Base-by-base conservation (phyloP, 1,140 invertebrate genomes). In the Drosophila oshimai region DNA sequence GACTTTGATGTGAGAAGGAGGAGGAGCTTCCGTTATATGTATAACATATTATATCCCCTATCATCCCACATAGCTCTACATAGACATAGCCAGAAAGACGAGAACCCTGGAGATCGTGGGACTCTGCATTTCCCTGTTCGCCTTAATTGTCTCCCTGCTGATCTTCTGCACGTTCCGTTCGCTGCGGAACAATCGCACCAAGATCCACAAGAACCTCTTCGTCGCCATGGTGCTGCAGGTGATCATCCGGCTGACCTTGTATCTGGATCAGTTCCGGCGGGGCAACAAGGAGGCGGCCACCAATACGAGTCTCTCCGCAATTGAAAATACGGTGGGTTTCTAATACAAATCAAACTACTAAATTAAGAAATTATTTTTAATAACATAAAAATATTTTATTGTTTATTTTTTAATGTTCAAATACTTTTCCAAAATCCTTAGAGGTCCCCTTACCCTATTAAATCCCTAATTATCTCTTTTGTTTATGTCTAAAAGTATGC, bases 121-220 rank as follows among this genome's bases (percentile, higher is more conserved):
- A 3, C 93, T 97, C 1, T 95, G 95, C n/a, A 44, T 93, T 2
- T 98, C 97, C 1, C 91, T 98, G 2, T 88, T 95, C 28, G 94
- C 95, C 0, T 90, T 97, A 17, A 90, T 96, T 4, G 90, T 95
- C 22, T 96, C 96, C 0, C 91, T 97, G 26, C 92, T 94, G 26
- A 96, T 98, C 51, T 97, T 97, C 90, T 95, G 93, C 75, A 93
- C 93, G 61, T 97, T 96, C 91, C 94, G 96, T 73, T 95, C 95
- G 36, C 90, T 98, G 22, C 93, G 95, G 57, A 98, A 98, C 77
- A 96, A 96, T 78, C 93, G 97, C 50, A 98, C 97, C 2, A 93
- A 95, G 50, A 97, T 98, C 49, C 97, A 98, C 89, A 95, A 96
- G 87, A 96, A 97, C 81, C 92, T 98, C 17, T 98, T 98, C 89